Evolutionary conservation across 2,888 invertebrate genomes (phyloP).

Genomic region (Galeopsomyia nigrocyanea): DNA sequence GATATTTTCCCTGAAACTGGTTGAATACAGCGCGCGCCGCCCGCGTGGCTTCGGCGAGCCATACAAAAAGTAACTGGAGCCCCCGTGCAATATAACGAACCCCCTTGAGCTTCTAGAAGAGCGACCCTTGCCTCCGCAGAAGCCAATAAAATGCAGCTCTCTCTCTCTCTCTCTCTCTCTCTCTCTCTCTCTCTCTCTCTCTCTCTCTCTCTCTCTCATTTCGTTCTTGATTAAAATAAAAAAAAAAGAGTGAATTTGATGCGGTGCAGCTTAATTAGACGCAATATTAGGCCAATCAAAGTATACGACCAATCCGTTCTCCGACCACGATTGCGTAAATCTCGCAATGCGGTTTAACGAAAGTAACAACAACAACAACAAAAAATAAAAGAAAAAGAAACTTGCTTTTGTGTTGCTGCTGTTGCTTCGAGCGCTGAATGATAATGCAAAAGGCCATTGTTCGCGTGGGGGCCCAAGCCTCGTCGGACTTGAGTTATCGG

Average conservation of each 20-base stretch:
- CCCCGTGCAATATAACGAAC: conserved; percentile 4
- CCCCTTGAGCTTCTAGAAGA: not conserved
- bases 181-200: too few relatives aligned
- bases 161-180: too few relatives aligned
- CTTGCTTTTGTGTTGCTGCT: conserved; percentile 34
- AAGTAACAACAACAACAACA: too few relatives aligned
- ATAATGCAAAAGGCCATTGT: conserved; percentile 29
- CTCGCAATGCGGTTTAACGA: conserved; percentile 52
- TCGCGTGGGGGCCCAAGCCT: not conserved
- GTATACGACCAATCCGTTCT: conserved; percentile 35
- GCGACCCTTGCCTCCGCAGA: too few relatives aligned
- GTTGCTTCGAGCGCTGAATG: conserved; percentile 19
- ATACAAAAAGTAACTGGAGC: too few relatives aligned
- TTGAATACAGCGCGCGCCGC: too few relatives aligned
- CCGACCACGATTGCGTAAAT: conserved; percentile 38
- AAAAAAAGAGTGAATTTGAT: conserved; percentile 55
- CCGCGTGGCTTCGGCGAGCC: too few relatives aligned
- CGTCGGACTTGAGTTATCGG: conserved; percentile 25
- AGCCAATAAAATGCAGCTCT: too few relatives aligned
- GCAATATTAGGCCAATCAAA: not conserved
- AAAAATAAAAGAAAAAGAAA: too few relatives aligned
- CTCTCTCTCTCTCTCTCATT: conserved; percentile 19
- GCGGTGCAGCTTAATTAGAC: conserved; percentile 40
- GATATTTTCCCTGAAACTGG: too few relatives aligned
- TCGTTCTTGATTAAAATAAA: conserved; percentile 44